Conservation (phyloP, 2,797 vertebrate species). For the Neosalanx taihuensis region DNA sequence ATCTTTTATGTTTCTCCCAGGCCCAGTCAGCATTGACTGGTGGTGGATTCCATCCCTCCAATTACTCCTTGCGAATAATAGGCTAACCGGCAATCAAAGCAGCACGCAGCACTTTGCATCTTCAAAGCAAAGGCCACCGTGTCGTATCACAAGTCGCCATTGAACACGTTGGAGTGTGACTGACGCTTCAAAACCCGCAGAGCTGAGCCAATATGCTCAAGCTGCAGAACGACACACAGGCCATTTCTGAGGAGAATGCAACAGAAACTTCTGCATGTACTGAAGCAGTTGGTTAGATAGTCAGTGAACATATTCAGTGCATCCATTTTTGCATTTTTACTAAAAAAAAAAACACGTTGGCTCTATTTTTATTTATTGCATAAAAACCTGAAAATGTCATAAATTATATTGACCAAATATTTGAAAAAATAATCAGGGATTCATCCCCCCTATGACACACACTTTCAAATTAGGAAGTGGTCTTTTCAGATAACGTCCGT, state of each 20-base stretch:
- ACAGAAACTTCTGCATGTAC: no score
- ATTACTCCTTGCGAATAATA: slow-evolving; percentile 55
- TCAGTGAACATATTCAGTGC: background rate
- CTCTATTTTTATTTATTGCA: no score
- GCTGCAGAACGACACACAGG: background rate
- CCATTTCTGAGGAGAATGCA: no score
- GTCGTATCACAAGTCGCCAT: slow-evolving; percentile 65
- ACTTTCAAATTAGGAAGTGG: no score
- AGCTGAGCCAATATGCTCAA: slow-evolving; percentile 36
- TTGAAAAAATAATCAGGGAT: no score
- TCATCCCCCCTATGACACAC: no score
- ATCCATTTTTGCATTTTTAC: no score
- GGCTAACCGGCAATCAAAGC: slow-evolving; percentile 59
- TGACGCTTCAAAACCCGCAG: slow-evolving; percentile 64
- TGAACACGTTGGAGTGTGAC: slow-evolving; percentile 66
- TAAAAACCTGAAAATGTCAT: no score
- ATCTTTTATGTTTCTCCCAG: slow-evolving; percentile 33
- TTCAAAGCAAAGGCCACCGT: slow-evolving; percentile 72
- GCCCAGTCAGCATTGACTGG: slow-evolving; percentile 32
- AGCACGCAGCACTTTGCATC: slow-evolving; percentile 40
- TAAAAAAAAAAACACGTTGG: no score
- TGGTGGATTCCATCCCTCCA: slow-evolving; percentile 52
- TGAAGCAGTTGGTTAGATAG: background rate
- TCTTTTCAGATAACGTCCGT: no score
- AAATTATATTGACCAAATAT: no score